phyloP scores from a whole-genome alignment of 2,113 vertebrate species.

The Myocastor coypus region DNA sequence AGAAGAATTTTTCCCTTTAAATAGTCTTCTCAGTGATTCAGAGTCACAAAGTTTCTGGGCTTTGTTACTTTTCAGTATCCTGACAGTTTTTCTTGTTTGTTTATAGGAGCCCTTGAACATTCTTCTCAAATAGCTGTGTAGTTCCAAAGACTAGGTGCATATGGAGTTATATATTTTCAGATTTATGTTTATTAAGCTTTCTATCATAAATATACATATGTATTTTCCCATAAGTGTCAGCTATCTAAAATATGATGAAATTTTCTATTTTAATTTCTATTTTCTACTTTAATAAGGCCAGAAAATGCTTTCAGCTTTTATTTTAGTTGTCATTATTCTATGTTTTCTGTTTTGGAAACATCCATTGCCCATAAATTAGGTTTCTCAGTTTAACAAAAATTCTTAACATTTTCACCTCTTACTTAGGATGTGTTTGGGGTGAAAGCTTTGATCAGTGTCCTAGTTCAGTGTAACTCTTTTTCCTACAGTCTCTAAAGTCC shows the following conservation, averaged over 20 bases:
- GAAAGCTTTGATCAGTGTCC: not conserved
- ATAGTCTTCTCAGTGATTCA: not conserved
- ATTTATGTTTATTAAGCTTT: not conserved
- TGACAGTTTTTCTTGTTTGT: not conserved
- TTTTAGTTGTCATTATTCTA: not conserved
- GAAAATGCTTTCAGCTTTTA: not conserved
- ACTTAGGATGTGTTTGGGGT: not conserved
- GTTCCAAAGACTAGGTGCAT: not conserved
- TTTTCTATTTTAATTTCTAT: not conserved
- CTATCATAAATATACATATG: not conserved
- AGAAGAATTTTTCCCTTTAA: not conserved
- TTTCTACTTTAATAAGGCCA: too few relatives aligned
- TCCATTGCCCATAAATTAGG: not conserved
- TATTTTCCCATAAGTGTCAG: constrained; percentile 11
- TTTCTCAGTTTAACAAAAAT: not conserved
- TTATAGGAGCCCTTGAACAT: not conserved
- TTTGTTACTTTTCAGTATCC: not conserved
- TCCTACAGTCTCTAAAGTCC: not conserved
- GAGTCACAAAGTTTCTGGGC: not conserved
- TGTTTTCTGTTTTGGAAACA: not conserved
- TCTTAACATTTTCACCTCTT: not conserved
- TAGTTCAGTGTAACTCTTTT: not conserved
- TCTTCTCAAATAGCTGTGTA: not conserved
- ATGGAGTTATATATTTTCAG: not conserved
- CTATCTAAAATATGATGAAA: not conserved